Conservation (phyloP, 2,113 vertebrate species). For the Thunnus thynnus region DNA sequence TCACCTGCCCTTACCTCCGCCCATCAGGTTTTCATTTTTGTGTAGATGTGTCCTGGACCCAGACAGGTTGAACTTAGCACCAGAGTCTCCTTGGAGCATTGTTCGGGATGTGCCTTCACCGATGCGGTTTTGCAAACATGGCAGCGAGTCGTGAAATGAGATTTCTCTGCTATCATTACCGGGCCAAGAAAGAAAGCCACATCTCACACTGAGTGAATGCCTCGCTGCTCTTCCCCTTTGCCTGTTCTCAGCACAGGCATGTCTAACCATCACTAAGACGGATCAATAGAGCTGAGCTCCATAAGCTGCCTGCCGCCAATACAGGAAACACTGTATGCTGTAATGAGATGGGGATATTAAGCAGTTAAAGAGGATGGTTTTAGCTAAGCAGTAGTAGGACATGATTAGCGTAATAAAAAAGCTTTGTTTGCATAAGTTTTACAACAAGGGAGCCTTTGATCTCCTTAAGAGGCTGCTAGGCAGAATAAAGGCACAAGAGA, state of each 20-base stretch:
- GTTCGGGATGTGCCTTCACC: conserved; percentile 59
- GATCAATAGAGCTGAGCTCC: conserved; percentile 80
- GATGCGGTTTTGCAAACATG: conserved; percentile 78
- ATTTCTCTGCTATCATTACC: conserved; percentile 81
- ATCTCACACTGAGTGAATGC: conserved; percentile 76
- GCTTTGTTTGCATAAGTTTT: conserved; percentile 73
- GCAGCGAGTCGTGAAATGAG: conserved; percentile 86
- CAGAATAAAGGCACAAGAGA: conserved; percentile 42
- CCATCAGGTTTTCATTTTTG: conserved; percentile 60
- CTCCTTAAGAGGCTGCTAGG: conserved; percentile 54
- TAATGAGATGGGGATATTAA: conserved; percentile 74
- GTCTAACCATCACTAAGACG: conserved; percentile 74
- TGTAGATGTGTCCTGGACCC: conserved; percentile 61
- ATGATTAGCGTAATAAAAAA: conserved; percentile 64
- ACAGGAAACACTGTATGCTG: conserved; percentile 73
- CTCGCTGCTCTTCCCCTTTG: conserved; percentile 60
- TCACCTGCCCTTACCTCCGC: conserved; percentile 21
- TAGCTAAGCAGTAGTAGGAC: conserved; percentile 54
- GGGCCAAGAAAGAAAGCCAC: conserved; percentile 66
- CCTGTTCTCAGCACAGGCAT: conserved; percentile 55
- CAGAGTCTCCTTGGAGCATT: conserved; percentile 53
- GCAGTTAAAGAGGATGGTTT: conserved; percentile 67
- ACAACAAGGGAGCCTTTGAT: conserved; percentile 66
- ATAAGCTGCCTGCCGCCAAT: conserved; percentile 69
- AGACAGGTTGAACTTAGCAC: conserved; percentile 65